Conservation (phyloP, 2,888 invertebrate species). For the Tenthredo mesomela region DNA sequence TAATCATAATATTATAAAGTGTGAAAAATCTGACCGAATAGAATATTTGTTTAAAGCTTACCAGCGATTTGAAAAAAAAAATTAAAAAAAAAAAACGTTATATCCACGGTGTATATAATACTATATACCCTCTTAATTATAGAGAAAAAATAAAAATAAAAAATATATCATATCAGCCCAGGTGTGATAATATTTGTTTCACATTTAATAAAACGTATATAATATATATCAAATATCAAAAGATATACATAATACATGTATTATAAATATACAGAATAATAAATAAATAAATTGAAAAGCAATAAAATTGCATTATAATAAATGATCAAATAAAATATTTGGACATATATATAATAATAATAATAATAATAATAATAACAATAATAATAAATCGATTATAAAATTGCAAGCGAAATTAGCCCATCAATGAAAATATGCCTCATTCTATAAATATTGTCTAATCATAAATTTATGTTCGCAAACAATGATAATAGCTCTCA, state of each 20-base stretch:
- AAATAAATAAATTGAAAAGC: constrained; percentile 3
- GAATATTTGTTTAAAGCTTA: too few relatives aligned
- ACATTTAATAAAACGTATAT: neutral
- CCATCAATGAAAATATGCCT: neutral
- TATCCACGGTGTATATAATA: too few relatives aligned
- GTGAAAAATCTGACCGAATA: too few relatives aligned
- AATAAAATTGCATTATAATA: neutral
- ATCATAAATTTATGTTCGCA: neutral
- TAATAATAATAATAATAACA: neutral
- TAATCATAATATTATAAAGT: too few relatives aligned
- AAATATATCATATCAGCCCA: neutral
- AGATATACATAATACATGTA: neutral
- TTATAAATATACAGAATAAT: neutral
- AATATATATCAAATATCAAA: neutral
- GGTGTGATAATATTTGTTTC: neutral
- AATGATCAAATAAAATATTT: neutral
- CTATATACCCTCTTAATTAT: too few relatives aligned
- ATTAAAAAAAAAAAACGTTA: too few relatives aligned
- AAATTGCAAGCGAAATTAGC: constrained; percentile 7
- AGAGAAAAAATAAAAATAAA: too few relatives aligned
- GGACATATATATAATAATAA: neutral
- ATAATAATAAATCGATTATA: neutral
- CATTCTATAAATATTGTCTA: neutral
- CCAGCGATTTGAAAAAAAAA: neutral
- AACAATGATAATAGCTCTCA: neutral